phyloP scores from a whole-genome alignment of 2,113 vertebrate species.

The Dicentrarchus labrax region DNA sequence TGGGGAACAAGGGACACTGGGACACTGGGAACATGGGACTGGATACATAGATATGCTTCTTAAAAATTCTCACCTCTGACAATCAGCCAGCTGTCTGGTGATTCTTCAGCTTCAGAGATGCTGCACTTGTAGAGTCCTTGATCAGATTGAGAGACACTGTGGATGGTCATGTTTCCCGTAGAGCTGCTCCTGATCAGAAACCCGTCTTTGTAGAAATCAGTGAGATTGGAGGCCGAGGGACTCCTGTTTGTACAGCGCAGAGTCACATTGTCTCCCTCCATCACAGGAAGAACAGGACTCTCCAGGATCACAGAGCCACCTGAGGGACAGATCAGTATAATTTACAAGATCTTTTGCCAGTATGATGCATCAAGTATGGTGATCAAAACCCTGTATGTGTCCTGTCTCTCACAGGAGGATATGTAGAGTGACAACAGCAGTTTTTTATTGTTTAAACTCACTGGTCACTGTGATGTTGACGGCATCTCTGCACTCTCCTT shows the following conservation, averaged over 20 bases:
- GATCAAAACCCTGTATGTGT: too few species aligned
- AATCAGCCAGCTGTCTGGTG: neutral
- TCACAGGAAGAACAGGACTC: conserved; percentile 7
- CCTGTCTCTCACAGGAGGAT: too few species aligned
- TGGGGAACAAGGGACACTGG: too few species aligned
- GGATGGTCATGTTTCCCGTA: neutral
- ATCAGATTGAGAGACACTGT: neutral
- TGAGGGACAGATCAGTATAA: neutral
- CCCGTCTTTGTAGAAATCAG: neutral
- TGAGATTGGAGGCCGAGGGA: neutral
- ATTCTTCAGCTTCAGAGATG: neutral
- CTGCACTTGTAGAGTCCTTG: neutral
- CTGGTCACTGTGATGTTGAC: conserved; percentile 20
- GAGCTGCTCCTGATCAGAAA: neutral
- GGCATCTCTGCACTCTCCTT: neutral
- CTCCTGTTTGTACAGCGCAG: conserved; percentile 10
- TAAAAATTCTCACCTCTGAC: neutral
- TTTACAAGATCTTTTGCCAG: neutral
- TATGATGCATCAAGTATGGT: too few species aligned
- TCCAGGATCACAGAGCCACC: conserved; percentile 36
- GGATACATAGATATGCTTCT: too few species aligned
- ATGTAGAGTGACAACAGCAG: too few species aligned
- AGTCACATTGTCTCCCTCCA: conserved; percentile 11
- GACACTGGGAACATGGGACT: too few species aligned
- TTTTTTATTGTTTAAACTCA: neutral